Base-by-base conservation (phyloP, 1,140 invertebrate species). In the Procambarus virginalis region DNA sequence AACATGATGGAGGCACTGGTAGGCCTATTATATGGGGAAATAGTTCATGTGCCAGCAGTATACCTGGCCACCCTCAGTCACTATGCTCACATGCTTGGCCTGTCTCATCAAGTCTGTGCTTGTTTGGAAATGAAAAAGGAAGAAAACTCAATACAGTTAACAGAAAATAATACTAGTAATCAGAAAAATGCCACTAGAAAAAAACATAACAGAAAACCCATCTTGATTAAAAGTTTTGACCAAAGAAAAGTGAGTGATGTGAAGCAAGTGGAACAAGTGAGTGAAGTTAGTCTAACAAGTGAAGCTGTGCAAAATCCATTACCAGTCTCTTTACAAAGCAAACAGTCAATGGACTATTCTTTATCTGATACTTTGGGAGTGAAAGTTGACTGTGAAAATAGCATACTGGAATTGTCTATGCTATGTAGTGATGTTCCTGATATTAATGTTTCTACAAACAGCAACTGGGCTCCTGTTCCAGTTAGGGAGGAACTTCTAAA, bases 41-140 rank as follows among this genome's bases (percentile, higher is more conserved):
- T 9, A 22, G 81, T 89, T 3, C 58, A 60, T 45, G n/a, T 89
- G 6, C 51, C 87, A 9, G 5, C 70, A 9, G 6, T 70, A 14
- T 68, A 83, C 45, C 55, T 89, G 22, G 17, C 87, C 17, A 20
- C 81, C 1, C 73, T 89, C 48, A 82, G 55, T 45, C 46, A 89
- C 51, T 83, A 89, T 68, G 87, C 87, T 60, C 34, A 77, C 2
- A 51, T 83, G 45, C 87, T 89, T 64, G 87, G 87, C 58, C 81
- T 89, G 17, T 89, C 87, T 20, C 80, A 89, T 45, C 79, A 83
- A 20, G 84, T 89, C 12, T 83, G 22, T 51, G n/a, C 80, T 17
- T 82, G 70, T 76, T 51, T 89, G 22, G 75, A 86, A n/a, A 46
- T 64, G 46, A 79, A 12, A 8, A 51, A 46, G 49, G 77, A 55